Base-by-base conservation (phyloP, 2,888 invertebrate species). In the Mayetiola destructor region DNA sequence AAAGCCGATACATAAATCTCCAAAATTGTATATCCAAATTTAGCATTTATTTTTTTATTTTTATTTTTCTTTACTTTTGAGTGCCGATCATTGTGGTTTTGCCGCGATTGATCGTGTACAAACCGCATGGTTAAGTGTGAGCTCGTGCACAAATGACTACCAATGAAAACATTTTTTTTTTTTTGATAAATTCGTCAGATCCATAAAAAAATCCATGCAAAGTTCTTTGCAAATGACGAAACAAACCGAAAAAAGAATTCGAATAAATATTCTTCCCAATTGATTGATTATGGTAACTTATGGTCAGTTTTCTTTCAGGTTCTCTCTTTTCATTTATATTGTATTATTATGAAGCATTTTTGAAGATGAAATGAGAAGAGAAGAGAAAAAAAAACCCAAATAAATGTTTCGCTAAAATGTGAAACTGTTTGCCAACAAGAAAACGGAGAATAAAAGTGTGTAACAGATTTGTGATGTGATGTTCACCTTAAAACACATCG, bases 241-340 rank as follows among this genome's bases (percentile, higher is more conserved):
- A 48, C 9, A 48, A n/a, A n/a, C n/a, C n/a, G n/a, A n/a, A n/a
- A n/a, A n/a, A n/a, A n/a, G n/a, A n/a, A n/a, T n/a, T n/a, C n/a
- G n/a, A n/a, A n/a, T n/a, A n/a, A n/a, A n/a, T n/a, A n/a, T n/a
- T n/a, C n/a, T 27, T 48, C 27, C 23, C 18, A 27, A n/a, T 16
- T 48, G 48, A 48, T 48, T 48, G 48, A 48, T 48, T 48, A 16
- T 27, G 48, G 48, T 48, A 27, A 48, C 27, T 48, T 48, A 48
- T 48, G 48, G 14, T 23, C n/a, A 5, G 3, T 9, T 48, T 48
- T 48, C 27, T 16, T 48, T 27, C 48, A n/a, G 14, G 14, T 48
- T 48, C 14, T 23, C 23, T 27, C 27, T 1, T 48, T 48, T 27
- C n/a, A 14, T 23, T 23, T 2, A n/a, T 27, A n/a, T 23, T 4